Base-by-base conservation (phyloP, 35 echinoderm and acorn worm species). In the Stichopus chloronotus region DNA sequence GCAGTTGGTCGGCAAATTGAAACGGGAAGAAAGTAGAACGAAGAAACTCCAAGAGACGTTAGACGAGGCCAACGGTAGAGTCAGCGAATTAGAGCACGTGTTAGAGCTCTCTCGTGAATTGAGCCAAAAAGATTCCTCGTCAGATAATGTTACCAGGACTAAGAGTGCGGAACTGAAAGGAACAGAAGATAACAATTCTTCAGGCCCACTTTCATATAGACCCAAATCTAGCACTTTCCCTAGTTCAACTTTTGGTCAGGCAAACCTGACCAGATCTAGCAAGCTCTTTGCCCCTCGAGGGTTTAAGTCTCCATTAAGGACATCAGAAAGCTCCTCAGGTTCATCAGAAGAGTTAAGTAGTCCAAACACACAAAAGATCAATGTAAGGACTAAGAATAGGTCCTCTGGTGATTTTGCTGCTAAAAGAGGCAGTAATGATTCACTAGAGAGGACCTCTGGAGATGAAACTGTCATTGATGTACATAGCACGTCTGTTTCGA, bases 21-120 rank as follows among this genome's bases (percentile, higher is more conserved):
- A 99, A 22, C 20, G 97, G 13, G 97, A 99, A 83, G 97, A 99
- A 87, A 95, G 90, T 55, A 96, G 97, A 74, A 96, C 94, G 86
- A 94, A 90, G 90, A 93, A 99, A 79, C 76, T 96, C 9, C 87
- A 92, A 25, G 94, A 95, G 19, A 89, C 94, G 69, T 77, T 99
- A 57, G 94, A 93, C 5, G 43, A 74, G 14, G 43, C 90, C 4
- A 21, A 77, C 53, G 13, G 68, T 77, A 14, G 76, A 3, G 53
- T 91, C 20, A 58, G 53, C 23, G 90, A 91, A 58, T 52, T 91
- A 9, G 90, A 91, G 24, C 90, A 91, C 16, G 90, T 91, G n/a
- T 72, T 91, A 79, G 90, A 91, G 76, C 90, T 91, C 17, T 91
- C 90, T 22, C 16, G 90, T 19, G 90, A 91, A 13, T 78, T 91